Percentiles rank a stretch among this genome's conserved stretches.
Conservation (phyloP, 2,797 vertebrate species). For the Siniperca undulata region DNA sequence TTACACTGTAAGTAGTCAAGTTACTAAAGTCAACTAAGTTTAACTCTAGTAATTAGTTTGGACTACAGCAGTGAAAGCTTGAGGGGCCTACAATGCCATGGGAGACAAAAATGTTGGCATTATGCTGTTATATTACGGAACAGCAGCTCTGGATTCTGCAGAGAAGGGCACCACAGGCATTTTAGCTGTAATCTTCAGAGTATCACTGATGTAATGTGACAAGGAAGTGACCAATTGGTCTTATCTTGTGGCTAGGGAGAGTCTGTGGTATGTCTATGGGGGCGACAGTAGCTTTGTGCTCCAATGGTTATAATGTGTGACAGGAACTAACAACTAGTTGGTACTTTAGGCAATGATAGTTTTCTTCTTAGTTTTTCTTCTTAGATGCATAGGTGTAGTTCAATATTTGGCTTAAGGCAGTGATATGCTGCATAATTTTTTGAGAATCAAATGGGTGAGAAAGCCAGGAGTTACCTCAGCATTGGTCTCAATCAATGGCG, state of each 20-base stretch:
- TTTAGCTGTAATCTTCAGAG: slow-evolving; percentile 74
- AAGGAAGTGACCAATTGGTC: slow-evolving; percentile 82
- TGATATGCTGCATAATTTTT: background rate
- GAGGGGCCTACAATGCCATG: slow-evolving; percentile 19
- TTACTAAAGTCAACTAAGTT: slow-evolving; percentile 42
- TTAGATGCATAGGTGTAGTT: slow-evolving; percentile 21
- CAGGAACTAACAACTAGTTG: slow-evolving; percentile 58
- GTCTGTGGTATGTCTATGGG: slow-evolving; percentile 75
- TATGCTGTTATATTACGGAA: slow-evolving; percentile 63
- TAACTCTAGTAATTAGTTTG: slow-evolving; percentile 56
- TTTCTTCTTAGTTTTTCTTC: too few relatives aligned
- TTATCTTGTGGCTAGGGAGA: slow-evolving; percentile 76
- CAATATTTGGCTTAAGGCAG: background rate
- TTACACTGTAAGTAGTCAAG: slow-evolving; percentile 30
- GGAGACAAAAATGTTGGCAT: slow-evolving; percentile 55
- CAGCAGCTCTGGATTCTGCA: slow-evolving; percentile 58
- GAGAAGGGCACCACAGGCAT: slow-evolving; percentile 70
- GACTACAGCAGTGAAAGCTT: slow-evolving; percentile 53
- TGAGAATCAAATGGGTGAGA: slow-evolving; percentile 5
- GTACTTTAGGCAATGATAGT: slow-evolving; percentile 39
- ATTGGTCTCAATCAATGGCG: background rate
- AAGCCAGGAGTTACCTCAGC: background rate
- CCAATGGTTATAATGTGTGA: slow-evolving; percentile 64
- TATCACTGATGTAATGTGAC: slow-evolving; percentile 83
- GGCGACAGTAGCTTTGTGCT: slow-evolving; percentile 67